Percentiles rank a stretch among this genome's conserved stretches.
These are phyloP conservation scores for Hafferia zeledoni DNA, from an alignment of 2,797 vertebrate genomes.

Conservation along the genomic window DNA sequence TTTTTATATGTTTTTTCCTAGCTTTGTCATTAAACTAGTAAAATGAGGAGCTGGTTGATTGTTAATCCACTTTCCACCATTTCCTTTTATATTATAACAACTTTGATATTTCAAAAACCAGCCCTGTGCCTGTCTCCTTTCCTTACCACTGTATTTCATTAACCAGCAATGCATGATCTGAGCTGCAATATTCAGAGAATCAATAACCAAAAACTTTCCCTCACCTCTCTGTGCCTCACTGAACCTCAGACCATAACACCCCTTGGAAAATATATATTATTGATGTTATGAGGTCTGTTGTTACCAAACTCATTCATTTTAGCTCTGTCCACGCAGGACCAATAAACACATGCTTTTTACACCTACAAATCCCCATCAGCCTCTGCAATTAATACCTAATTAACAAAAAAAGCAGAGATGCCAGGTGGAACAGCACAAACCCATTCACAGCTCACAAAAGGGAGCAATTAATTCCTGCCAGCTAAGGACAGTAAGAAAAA, in stretches of 20 bases:
- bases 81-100: neutral
- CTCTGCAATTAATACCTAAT: constrained; percentile 75
- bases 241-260: constrained; percentile 11
- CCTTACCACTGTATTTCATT: neutral
- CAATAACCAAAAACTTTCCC: constrained; percentile 53
- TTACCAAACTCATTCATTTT: constrained; percentile 14
- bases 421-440: constrained; percentile 73
- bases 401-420: constrained; percentile 75
- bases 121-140: neutral
- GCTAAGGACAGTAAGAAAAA: constrained; percentile 47
- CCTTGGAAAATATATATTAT: neutral
- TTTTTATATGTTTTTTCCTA: neutral
- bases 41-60: neutral
- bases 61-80: neutral
- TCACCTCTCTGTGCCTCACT: neutral
- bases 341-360: constrained; percentile 8
- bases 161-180: neutral
- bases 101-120: neutral
- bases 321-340: neutral
- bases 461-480: constrained; percentile 68
- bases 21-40: neutral
- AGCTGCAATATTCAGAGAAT: constrained; percentile 9
- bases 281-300: neutral
- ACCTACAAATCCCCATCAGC: constrained; percentile 58
- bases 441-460: constrained; percentile 55